Evolutionary conservation across 2,797 vertebrate species (phyloP).

Genomic region (Scarus forsteni): DNA sequence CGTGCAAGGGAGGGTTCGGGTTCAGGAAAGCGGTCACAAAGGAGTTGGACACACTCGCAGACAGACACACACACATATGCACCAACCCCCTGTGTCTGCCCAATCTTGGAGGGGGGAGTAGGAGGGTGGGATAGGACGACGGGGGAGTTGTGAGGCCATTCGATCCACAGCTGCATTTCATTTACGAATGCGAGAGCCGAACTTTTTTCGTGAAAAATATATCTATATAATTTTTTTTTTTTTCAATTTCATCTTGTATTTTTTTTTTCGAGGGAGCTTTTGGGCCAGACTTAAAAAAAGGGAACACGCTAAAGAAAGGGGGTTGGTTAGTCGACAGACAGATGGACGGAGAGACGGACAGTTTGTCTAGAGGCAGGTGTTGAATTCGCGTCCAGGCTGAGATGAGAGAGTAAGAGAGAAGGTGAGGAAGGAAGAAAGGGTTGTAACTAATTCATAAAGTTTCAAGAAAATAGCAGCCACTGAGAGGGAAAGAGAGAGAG

Average conservation of each 20-base stretch:
- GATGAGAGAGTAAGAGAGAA: slow-evolving; percentile 73
- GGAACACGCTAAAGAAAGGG: neutral
- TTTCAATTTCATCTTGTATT: slow-evolving; percentile 67
- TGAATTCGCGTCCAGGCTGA: slow-evolving; percentile 66
- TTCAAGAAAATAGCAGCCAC: slow-evolving; percentile 80
- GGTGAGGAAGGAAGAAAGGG: slow-evolving; percentile 77
- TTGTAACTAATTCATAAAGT: slow-evolving; percentile 91
- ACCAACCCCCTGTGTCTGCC: slow-evolving; percentile 75
- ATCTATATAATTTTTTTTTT: slow-evolving; percentile 52
- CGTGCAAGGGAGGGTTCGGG: slow-evolving; percentile 77
- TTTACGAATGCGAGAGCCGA: slow-evolving; percentile 75
- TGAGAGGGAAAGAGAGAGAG: slow-evolving; percentile 63
- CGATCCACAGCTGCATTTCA: slow-evolving; percentile 85
- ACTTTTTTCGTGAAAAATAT: slow-evolving; percentile 69
- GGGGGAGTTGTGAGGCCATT: slow-evolving; percentile 74
- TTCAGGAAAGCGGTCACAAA: slow-evolving; percentile 86
- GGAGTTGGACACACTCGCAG: slow-evolving; percentile 67
- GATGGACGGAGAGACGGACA: slow-evolving; percentile 67
- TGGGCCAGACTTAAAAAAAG: slow-evolving; percentile 34
- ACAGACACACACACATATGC: slow-evolving; percentile 16
- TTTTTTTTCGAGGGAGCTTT: slow-evolving; percentile 60
- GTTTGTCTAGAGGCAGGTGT: slow-evolving; percentile 81
- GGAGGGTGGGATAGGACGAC: slow-evolving; percentile 54
- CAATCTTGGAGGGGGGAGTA: slow-evolving; percentile 73
- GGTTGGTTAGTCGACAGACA: slow-evolving; percentile 37